Evolutionary conservation across 2,888 invertebrate species (phyloP).

Genomic region (Tyria jacobaeae): DNA sequence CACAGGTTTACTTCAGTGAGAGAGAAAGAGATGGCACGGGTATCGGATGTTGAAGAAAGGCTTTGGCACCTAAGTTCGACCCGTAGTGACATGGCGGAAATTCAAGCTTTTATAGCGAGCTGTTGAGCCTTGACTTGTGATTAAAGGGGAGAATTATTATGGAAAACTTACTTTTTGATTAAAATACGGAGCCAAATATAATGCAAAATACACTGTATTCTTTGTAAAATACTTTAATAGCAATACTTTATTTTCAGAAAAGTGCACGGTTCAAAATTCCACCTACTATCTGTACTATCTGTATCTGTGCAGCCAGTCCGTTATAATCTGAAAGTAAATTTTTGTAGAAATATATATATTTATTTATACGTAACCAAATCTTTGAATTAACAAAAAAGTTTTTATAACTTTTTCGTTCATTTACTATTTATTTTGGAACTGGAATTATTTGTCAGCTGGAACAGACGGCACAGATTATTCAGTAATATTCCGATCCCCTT

Average conservation of each 20-base stretch:
- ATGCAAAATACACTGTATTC: no score
- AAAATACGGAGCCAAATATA: constrained; percentile 4
- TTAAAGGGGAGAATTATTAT: constrained; percentile 17
- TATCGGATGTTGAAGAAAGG: constrained; percentile 24
- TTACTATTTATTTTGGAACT: constrained; percentile 3
- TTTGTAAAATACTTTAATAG: no score
- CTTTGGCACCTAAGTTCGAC: constrained; percentile 15
- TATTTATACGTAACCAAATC: not conserved
- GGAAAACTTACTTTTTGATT: constrained; percentile 15
- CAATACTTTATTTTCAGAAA: no score
- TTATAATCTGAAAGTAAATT: no score
- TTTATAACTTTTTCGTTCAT: constrained; percentile 2
- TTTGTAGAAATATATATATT: no score
- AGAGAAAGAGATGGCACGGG: constrained; percentile 18
- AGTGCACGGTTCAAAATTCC: no score
- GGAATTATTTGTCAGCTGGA: constrained; percentile 1
- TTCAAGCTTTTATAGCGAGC: constrained; percentile 23
- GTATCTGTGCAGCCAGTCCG: no score
- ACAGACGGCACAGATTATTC: constrained; percentile 1
- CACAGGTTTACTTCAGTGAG: constrained; percentile 17
- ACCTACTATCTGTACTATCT: no score
- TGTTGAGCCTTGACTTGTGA: constrained; percentile 18
- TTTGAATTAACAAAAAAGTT: not conserved
- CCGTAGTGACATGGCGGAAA: constrained; percentile 24
- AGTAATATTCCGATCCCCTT: not conserved